Evolutionary conservation across 2,113 vertebrate genomes (phyloP), one percentile per base, ranked within the genome.

Genomic region (Grammomys dolichurus): DNA sequence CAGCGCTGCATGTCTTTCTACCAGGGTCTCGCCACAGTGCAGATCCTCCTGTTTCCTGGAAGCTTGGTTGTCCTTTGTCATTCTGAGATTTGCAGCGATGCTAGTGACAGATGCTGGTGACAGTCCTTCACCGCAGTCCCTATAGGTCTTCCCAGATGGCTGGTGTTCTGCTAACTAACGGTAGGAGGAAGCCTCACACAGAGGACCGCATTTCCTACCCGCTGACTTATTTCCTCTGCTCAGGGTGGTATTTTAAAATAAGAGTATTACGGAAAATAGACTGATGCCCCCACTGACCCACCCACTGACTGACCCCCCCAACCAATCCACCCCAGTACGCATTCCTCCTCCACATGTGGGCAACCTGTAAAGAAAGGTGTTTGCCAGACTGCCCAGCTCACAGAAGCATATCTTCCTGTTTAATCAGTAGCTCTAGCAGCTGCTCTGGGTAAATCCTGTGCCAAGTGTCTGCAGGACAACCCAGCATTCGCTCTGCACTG

Each of bases 191-290:
- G 43, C 58, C 67, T 87, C 48, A 73, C 12, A 48, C 16, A 11
- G 82, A 17, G 87, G 58, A 77, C 60, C 89, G 22, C 85, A 86
- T 36, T 94, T 92, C 94, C 56, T 82, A n/a, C 48, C 40, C 12
- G 16, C 63, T 88, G 67, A 67, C 92, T 77, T 63, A 86, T 88
- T 95, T 97, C 86, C 73, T 95, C 77, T 89, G 77, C 43, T 78
- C 0, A 0, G 76, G 24, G 33, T 81, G 70, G 86, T 81, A 85
- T 82, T 89, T 92, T 82, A 19, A 93, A 93, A 73, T 73, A 87
- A 60, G 77, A 69, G 72, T 51, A 78, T 93, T 96, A 70, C 95
- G 73, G 72, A 89, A 95, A 95, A 77, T 72, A 90, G 94, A 90
- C 46, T 56, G 63, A 89, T 86, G 40, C 28, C 40, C 78, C n/a